Conservation (phyloP, 2,797 vertebrate species). For the Uromys caudimaculatus region DNA sequence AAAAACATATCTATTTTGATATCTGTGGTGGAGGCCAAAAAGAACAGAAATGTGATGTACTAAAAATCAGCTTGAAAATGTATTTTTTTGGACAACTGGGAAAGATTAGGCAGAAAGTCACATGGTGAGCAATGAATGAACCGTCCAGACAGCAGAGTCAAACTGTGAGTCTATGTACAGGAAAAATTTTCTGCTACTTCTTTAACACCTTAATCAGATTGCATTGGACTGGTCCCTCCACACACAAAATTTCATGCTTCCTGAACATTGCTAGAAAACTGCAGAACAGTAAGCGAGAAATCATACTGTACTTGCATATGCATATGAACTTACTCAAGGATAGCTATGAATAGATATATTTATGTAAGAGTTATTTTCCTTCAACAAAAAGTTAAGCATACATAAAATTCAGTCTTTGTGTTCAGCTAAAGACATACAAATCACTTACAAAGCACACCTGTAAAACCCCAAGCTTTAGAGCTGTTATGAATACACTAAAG, state of each 20-base stretch:
- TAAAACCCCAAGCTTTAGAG: no score
- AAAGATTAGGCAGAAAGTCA: not conserved
- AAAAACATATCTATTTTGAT: no score
- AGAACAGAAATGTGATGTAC: not conserved
- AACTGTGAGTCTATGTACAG: no score
- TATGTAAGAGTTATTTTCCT: not conserved
- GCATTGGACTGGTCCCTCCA: not conserved
- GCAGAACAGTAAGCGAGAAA: not conserved
- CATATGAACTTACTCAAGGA: not conserved
- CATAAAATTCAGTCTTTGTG: not conserved
- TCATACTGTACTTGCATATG: not conserved
- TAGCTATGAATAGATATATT: not conserved
- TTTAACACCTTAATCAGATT: not conserved
- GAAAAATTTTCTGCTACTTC: not conserved
- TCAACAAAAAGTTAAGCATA: not conserved
- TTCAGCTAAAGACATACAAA: not conserved
- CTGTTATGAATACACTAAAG: rapidly evolving
- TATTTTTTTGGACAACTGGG: not conserved
- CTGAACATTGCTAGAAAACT: not conserved
- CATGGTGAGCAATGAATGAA: not conserved
- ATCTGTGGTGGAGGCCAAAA: not conserved
- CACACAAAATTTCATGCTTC: not conserved
- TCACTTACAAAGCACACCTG: rapidly evolving
- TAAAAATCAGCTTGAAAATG: not conserved
- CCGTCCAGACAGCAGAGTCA: not conserved